Base-by-base conservation (phyloP, 2,113 vertebrate genomes). In the Ovis canadensis region DNA sequence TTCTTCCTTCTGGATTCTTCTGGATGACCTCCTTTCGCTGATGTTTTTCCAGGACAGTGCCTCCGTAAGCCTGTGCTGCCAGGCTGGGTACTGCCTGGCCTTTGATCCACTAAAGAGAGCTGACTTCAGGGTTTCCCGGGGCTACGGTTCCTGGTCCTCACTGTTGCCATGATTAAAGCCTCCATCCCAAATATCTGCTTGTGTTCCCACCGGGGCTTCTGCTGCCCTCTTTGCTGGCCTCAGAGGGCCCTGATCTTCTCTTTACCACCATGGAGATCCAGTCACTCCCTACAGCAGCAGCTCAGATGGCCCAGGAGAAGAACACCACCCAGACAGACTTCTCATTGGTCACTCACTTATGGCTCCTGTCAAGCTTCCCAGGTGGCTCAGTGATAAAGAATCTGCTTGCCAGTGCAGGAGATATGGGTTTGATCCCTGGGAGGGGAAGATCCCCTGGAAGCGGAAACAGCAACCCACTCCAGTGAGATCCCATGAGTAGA, bases 91-190 rank as follows among this genome's bases (percentile, higher is more conserved):
- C 45, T 16, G 14, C 31, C n/a, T 52, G 23, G 54, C 6, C 36
- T 89, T 71, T 52, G n/a, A 43, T 83, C 50, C 40, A 1, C 77
- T 48, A 14, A 62, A 59, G 13, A 71, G n/a, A 50, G 23, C 12
- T 57, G 33, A 48, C 33, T 14, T 81, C 11, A 11, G 7, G 11
- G 7, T 87, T 52, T 52, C 27, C 62, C 7, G 10, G 59, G 4
- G 5, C 1, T 17, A 0, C 2, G 1, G 23, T 27, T 11, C 52
- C n/a, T 3, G 1, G 64, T 57, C 29, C 29, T 62, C 15, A 5
- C 50, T 19, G 4, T 33, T 17, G 16, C 4, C 21, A 8, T 59
- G n/a, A 59, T 33, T 10, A 48, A 8, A 45, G 60, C 29, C 21
- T 93, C 45, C 16, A 52, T 88, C 25, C 29, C 48, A n/a, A 29